phyloP scores from a whole-genome alignment of 92 coral and sea anemone genomes.

The Parazoanthus swiftii region DNA sequence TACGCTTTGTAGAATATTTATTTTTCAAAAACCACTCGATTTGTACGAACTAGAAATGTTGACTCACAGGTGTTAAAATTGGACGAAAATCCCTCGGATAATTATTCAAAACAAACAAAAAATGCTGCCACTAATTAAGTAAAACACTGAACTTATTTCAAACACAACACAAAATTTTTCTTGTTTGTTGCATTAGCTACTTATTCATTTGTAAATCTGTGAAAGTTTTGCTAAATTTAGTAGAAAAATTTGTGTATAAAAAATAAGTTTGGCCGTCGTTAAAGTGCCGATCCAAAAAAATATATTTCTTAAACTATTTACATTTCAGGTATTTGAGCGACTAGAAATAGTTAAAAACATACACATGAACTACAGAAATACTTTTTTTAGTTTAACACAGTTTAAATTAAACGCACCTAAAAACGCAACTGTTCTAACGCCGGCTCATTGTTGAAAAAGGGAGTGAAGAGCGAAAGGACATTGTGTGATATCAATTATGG shows the following conservation, averaged over 20 bases:
- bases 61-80: conserved; percentile 3
- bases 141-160: neutral
- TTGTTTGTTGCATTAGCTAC: no score
- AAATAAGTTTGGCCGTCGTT: neutral
- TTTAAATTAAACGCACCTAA: neutral
- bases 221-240: no score
- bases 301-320: neutral
- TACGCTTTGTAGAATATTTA: neutral
- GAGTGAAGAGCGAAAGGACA: neutral
- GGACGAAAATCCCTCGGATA: neutral
- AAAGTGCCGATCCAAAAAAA: neutral
- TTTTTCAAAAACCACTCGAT: neutral
- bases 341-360: neutral
- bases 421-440: no score
- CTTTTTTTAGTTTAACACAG: neutral
- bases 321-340: neutral
- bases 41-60: neutral
- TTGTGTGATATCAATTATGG: neutral
- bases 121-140: neutral
- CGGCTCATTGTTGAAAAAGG: neutral
- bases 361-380: neutral
- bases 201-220: neutral
- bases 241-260: no score
- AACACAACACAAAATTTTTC: neutral
- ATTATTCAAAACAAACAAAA: neutral